Base-by-base conservation (phyloP, 2,888 invertebrate genomes). In the Apamea anceps region DNA sequence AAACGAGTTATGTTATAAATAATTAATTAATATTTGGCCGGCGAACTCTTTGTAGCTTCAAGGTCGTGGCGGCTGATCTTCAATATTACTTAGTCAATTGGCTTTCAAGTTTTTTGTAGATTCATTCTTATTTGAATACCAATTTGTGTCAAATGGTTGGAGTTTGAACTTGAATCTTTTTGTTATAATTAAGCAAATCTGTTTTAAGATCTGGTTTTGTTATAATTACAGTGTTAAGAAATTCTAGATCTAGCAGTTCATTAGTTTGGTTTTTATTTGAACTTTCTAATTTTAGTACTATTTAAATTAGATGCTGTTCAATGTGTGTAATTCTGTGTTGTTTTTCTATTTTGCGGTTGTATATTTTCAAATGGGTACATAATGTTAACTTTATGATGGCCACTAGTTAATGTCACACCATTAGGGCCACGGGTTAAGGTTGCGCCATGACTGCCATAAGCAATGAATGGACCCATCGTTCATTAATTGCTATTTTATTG, bases 1-100 rank as follows among this genome's bases (percentile, higher is more conserved):
- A 94, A 96, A 96, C 96, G 91, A 93, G 96, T 96, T 95, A 92
- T 93, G 92, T 93, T 94, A 94, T 94, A 95, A 94, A 95, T 95
- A 95, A 95, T 95, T 95, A 95, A 95, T 96, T 95, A 95, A 94
- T 94, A 95, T 95, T 96, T 95, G 94, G 94, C 92, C 94, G 94
- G 93, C 94, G 93, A 95, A 95, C 95, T 95, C 93, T 93, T 93
- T 92, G 93, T 92, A 90, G 91, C 92, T 91, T 92, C 96, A 96
- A 96, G 96, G 96, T 94, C 91, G 89, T 80, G 70, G 81, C 87
- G 90, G 89, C 87, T 89, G 90, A 92, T 91, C 91, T 91, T 90
- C 85, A 89, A 87, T 90, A 91, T 89, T 57, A 57, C 57, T 57
- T 91, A 91, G 87, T 91, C 85, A 85, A 87, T 89, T 90, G 73